These are phyloP conservation scores for Macrotus californicus DNA, from an alignment of 2,113 vertebrate species.

Conservation along the genomic window DNA sequence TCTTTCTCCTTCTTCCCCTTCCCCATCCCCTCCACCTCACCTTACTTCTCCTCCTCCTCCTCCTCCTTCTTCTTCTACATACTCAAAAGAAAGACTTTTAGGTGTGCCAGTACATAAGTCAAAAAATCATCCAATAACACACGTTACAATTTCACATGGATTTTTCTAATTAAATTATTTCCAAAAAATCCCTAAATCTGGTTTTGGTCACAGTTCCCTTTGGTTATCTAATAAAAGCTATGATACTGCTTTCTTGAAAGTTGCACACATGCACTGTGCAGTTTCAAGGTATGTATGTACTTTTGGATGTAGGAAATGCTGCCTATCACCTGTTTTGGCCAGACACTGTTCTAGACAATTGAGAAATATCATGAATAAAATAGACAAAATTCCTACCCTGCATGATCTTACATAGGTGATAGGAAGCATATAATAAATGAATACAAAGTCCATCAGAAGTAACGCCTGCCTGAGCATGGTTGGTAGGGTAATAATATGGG, in stretches of 20 bases:
- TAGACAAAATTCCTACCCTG: not conserved
- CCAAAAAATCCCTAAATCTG: not conserved
- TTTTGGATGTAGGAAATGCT: not conserved
- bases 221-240: not conserved
- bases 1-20: not conserved
- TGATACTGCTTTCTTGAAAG: not conserved
- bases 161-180: conserved; percentile 32
- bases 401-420: not conserved
- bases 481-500: too few species aligned
- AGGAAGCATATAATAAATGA: not conserved
- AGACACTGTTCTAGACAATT: not conserved
- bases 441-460: too few species aligned
- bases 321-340: not conserved
- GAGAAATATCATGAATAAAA: not conserved
- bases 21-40: too few species aligned
- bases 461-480: too few species aligned
- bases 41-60: not conserved
- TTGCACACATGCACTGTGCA: not conserved
- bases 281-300: not conserved
- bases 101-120: not conserved
- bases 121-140: not conserved
- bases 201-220: not conserved
- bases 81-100: not conserved
- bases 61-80: not conserved
- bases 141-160: not conserved